Evolutionary conservation across 23 tunicate species (phyloP), one percentile per base, ranked within the genome.

Genomic region (Styela clava): DNA sequence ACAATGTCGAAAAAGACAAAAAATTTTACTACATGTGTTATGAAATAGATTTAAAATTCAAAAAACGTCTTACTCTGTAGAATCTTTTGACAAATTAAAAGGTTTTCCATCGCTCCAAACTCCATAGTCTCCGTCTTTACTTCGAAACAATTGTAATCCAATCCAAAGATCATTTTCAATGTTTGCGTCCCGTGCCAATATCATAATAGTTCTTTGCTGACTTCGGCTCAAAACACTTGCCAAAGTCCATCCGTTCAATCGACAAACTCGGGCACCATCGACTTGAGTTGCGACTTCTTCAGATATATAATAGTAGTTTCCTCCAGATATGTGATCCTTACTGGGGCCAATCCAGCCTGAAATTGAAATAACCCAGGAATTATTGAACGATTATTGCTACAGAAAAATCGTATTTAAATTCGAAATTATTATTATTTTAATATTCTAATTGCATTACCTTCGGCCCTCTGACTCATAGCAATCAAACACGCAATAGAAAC

Each of bases 331-430:
- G 16, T 30, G 5, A 16, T 71, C 77, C 16, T 33, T 71, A 19
- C 24, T 35, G 34, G 77, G 77, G 34, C 77, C 77, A 32, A 30
- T 28, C 77, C 77, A 71, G 34, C 24, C 77, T 71, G 77, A 27
- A 71, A 71, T 44, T 5, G 9, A 44, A 44, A 44, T n/a, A n/a
- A n/a, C n/a, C n/a, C n/a, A n/a, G n/a, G n/a, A n/a, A n/a, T n/a
- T n/a, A n/a, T n/a, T n/a, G n/a, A n/a, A n/a, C n/a, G n/a, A n/a
- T n/a, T n/a, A n/a, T n/a, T n/a, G n/a, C n/a, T n/a, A n/a, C n/a
- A n/a, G n/a, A n/a, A n/a, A n/a, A n/a, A n/a, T n/a, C n/a, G n/a
- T n/a, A n/a, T n/a, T n/a, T n/a, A n/a, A n/a, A n/a, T n/a, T n/a
- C n/a, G n/a, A n/a, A n/a, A n/a, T n/a, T n/a, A n/a, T n/a, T n/a